A percentile compares a stretch with the other conserved stretches of the same genome.
Evolutionary conservation across 2,888 invertebrate genomes (phyloP).

Genomic region (Drosophila suboccidentalis): DNA sequence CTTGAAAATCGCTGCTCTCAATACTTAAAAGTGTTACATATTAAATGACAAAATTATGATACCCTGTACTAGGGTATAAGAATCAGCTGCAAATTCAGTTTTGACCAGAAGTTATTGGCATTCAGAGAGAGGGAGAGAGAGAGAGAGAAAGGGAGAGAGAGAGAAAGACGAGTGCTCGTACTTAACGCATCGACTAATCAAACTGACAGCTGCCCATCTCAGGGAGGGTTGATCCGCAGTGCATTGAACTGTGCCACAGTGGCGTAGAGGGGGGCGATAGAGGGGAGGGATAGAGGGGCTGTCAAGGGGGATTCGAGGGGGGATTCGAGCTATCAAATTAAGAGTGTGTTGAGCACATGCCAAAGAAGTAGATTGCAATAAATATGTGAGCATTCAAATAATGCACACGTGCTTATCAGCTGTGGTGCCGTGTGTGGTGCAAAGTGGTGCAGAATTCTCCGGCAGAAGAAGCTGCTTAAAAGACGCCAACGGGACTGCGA

Average conservation of each 20-base stretch:
- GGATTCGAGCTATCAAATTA: not conserved
- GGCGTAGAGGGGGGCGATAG: not conserved
- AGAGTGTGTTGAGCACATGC: slow-evolving; percentile 16
- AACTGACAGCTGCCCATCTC: slow-evolving; percentile 40
- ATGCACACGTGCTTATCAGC: slow-evolving; percentile 57
- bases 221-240: slow-evolving; percentile 18
- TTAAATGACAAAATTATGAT: not conserved
- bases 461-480: slow-evolving; percentile 39
- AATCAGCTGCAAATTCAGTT: not conserved
- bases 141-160: not conserved
- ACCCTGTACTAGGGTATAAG: not conserved
- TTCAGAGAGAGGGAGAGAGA: not conserved
- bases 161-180: not conserved
- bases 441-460: not conserved
- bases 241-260: slow-evolving; percentile 30
- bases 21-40: not conserved
- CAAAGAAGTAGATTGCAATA: slow-evolving; percentile 13
- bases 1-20: no score
- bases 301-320: not conserved
- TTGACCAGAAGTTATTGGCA: slow-evolving; percentile 27
- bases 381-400: slow-evolving; percentile 18
- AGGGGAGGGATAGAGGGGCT: not conserved
- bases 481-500: slow-evolving; percentile 44
- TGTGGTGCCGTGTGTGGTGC: slow-evolving; percentile 8
- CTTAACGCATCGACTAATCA: slow-evolving; percentile 42